phyloP scores from a whole-genome alignment of 2,888 invertebrate species.

The Gortyna flavago region DNA sequence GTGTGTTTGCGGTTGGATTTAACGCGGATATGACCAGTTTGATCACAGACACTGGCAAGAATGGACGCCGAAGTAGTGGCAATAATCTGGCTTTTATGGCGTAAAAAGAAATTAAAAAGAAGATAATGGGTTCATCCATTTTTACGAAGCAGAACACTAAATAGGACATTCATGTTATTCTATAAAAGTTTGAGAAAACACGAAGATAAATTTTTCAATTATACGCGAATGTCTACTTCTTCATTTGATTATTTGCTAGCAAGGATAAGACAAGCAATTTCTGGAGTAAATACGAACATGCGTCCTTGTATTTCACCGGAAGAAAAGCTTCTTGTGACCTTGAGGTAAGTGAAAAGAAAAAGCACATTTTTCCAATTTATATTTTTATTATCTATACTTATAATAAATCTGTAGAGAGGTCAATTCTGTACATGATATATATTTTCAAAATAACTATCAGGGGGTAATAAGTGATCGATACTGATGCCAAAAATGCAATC shows the following conservation, averaged over 20 bases:
- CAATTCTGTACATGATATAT: too few relatives aligned
- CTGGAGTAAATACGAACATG: conserved; percentile 22
- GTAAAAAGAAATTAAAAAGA: not conserved
- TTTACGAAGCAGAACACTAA: conserved; percentile 10
- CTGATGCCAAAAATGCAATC: too few relatives aligned
- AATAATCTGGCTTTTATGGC: conserved; percentile 1
- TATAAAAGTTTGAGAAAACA: conserved; percentile 22
- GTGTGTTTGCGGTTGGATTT: conserved; percentile 8
- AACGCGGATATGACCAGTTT: conserved; percentile 8
- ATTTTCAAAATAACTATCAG: too few relatives aligned
- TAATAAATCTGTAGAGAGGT: too few relatives aligned
- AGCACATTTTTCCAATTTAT: conserved; percentile 12
- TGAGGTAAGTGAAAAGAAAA: conserved; percentile 20
- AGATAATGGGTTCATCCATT: conserved; percentile 13
- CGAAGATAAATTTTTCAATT: conserved; percentile 11
- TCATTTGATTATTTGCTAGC: conserved; percentile 26
- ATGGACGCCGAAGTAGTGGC: conserved; percentile 18
- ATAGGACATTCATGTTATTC: conserved; percentile 11
- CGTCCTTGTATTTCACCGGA: conserved; percentile 21
- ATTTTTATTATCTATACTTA: conserved; percentile 6
- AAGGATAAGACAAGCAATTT: conserved; percentile 4
- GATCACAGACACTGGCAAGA: conserved; percentile 29
- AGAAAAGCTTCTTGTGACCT: conserved; percentile 19
- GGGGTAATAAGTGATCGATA: too few relatives aligned
- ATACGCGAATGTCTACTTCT: conserved; percentile 23